Conservation (phyloP, 2,113 vertebrate genomes). For the Salminus brasiliensis region DNA sequence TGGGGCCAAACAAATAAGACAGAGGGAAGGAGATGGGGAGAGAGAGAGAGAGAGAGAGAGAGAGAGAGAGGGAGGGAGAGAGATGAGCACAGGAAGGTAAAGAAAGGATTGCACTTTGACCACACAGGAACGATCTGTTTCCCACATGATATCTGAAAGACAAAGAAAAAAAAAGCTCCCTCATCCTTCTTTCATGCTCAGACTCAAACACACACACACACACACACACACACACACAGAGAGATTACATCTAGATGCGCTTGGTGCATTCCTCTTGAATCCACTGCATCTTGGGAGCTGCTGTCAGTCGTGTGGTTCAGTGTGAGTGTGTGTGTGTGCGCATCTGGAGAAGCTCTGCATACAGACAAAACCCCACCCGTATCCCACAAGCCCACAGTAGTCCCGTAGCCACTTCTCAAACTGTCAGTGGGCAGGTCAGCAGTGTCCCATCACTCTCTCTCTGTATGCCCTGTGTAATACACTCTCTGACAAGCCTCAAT, state of each 20-base stretch:
- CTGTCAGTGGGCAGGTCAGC: neutral
- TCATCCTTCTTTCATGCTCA: constrained; percentile 8
- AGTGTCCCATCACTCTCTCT: neutral
- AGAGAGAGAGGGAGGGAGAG: constrained; percentile 3
- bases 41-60: neutral
- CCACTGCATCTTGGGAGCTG: constrained; percentile 26
- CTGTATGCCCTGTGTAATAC: constrained; percentile 10
- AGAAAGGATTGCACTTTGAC: constrained; percentile 32
- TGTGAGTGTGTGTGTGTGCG: neutral
- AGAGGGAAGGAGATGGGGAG: neutral
- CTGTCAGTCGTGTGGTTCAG: neutral
- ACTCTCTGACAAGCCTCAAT: neutral
- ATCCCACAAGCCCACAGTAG: neutral
- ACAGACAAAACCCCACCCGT: neutral
- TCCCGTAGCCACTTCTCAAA: neutral
- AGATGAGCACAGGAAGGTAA: constrained; percentile 5
- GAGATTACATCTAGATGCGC: constrained; percentile 1
- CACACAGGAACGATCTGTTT: constrained; percentile 45
- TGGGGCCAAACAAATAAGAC: neutral
- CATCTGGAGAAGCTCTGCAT: constrained; percentile 18
- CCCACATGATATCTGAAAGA: constrained; percentile 41
- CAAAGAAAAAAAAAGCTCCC: constrained; percentile 31
- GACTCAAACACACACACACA: neutral
- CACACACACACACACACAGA: neutral
- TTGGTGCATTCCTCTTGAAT: neutral